Evolutionary conservation across 2,113 vertebrate genomes (phyloP).

Genomic region (Orientallactaga bullata): DNA sequence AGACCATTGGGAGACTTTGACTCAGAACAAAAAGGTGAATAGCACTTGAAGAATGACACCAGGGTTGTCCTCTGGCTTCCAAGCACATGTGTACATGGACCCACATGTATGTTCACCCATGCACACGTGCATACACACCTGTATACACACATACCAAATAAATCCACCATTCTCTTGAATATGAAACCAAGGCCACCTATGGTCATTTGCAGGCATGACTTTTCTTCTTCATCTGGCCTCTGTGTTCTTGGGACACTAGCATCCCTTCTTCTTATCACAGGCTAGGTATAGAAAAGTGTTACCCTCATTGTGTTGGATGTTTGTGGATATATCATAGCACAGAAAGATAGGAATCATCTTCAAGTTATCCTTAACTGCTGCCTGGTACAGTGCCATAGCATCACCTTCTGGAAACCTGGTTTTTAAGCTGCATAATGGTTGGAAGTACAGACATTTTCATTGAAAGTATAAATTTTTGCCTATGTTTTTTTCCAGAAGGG

Average conservation of each 20-base stretch:
- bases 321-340: constrained; percentile 93
- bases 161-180: constrained; percentile 90
- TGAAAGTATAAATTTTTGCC: constrained; percentile 92
- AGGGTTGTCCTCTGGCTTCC: too few relatives aligned
- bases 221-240: constrained; percentile 96
- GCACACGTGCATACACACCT: too few relatives aligned
- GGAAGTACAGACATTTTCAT: constrained; percentile 96
- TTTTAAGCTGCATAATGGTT: constrained; percentile 98
- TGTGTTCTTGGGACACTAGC: constrained; percentile 94
- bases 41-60: too few relatives aligned
- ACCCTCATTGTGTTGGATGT: constrained; percentile 96
- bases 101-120: too few relatives aligned
- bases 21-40: too few relatives aligned
- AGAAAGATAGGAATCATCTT: constrained; percentile 95
- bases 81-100: too few relatives aligned
- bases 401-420: constrained; percentile 94
- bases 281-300: constrained; percentile 98
- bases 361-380: constrained; percentile 95
- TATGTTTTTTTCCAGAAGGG: constrained; percentile 89
- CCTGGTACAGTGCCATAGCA: constrained; percentile 95
- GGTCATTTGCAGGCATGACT: constrained; percentile 95
- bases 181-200: constrained; percentile 91
- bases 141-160: too few relatives aligned
- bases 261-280: constrained; percentile 97
- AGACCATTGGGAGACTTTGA: too few relatives aligned